Base-by-base conservation (phyloP, 2,797 vertebrate genomes). In the Aotus griseimembra region DNA sequence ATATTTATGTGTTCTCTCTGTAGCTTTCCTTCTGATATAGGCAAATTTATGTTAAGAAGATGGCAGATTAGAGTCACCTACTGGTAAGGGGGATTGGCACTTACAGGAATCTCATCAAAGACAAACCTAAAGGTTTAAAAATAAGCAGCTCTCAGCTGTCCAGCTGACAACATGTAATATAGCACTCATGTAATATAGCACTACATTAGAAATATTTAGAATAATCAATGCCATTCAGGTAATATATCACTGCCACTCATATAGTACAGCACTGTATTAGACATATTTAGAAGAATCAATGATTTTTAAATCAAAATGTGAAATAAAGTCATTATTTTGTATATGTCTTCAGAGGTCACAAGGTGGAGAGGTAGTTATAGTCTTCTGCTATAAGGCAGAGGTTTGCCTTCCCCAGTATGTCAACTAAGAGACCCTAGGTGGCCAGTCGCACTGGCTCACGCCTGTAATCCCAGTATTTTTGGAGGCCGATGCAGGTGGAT, bases 401-500 rank as follows among this genome's bases (percentile, higher is more conserved):
- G 8, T 8, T n/a, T 75, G 3, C 13, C 55, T 33, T 14, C 44
- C 30, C 33, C 19, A 14, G 9, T 20, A 9, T 14, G 52, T 46
- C 46, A 46, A 4, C 86, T 7, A 82, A 64, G 30, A 7, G 30
- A 55, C 4, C 13, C 0, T 20, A 36, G 1, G 52, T 2, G 36
- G 2, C 52, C 7, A 22, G 52, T 7, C 0, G 2, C 52, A 55
- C 7, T 9, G 20, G 20, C 20, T 55, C 7, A 3, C 3, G 2
- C 7, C 52, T 22, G 7, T 22, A 55, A 55, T 22, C 52, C 52
- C 52, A 55, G 19, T 22, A 55, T 22, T 55, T 55, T 22, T 55
- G 20, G 52, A 55, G 52, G 52, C 20, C 1, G 0, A 20, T 22
- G 52, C 0, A 0, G 52, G 20, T 9, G 7, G 20, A 55, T 55